Evolutionary conservation across 2,888 invertebrate species (phyloP).

Genomic region (Anodontia alba): DNA sequence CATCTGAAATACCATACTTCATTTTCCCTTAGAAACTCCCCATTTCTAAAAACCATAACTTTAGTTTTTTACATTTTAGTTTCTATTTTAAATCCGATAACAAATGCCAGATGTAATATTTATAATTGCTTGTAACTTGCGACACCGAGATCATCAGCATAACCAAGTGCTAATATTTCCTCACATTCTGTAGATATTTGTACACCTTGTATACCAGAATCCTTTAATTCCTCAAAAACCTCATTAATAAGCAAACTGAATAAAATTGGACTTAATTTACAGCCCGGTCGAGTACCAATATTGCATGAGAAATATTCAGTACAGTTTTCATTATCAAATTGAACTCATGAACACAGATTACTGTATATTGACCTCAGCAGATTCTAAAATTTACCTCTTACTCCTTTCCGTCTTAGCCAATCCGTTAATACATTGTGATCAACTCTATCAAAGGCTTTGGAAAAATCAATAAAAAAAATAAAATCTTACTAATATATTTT

Average conservation of each 20-base stretch:
- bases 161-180: background rate
- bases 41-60: no score
- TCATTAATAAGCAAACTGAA: background rate
- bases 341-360: background rate
- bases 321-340: background rate
- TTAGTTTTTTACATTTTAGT: no score
- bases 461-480: conserved; percentile 3
- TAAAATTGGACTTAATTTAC: conserved; percentile 2
- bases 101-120: background rate
- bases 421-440: background rate
- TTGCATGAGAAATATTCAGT: conserved; percentile 8
- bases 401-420: background rate
- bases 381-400: background rate
- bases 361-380: background rate
- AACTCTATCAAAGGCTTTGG: background rate
- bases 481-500: background rate
- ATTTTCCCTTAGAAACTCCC: no score
- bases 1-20: no score
- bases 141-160: background rate
- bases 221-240: background rate
- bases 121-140: background rate
- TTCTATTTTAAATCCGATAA: background rate
- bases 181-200: background rate
- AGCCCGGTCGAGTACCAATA: background rate
- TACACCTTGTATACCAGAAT: background rate